A percentile compares a stretch with the other conserved stretches of the same genome.
These are phyloP conservation scores for Phocoena sinus DNA, from an alignment of 2,113 vertebrate genomes.

Conservation along the genomic window DNA sequence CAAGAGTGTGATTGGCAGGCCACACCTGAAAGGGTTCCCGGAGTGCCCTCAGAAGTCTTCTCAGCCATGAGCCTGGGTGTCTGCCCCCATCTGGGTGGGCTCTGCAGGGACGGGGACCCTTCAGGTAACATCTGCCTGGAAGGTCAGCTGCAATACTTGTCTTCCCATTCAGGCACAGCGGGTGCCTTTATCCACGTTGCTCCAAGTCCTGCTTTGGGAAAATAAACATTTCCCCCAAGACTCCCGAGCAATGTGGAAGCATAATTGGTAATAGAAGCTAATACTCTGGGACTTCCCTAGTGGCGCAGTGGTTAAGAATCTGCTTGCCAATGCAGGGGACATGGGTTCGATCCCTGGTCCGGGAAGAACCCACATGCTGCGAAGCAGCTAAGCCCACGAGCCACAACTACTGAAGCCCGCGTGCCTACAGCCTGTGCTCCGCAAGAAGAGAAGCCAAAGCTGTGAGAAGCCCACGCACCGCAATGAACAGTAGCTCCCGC, in stretches of 20 bases:
- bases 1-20: background rate
- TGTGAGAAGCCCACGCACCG: accelerated
- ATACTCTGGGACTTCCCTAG: too few relatives aligned
- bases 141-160: background rate
- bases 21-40: background rate
- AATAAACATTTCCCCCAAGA: background rate
- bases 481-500: too few relatives aligned
- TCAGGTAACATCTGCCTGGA: background rate
- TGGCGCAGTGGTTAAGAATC: too few relatives aligned
- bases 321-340: too few relatives aligned
- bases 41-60: background rate
- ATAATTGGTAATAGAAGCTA: background rate
- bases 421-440: too few relatives aligned
- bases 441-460: too few relatives aligned
- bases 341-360: too few relatives aligned
- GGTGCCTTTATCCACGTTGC: background rate
- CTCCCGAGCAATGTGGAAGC: background rate
- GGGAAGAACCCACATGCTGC: too few relatives aligned
- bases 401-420: too few relatives aligned
- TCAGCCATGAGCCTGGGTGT: background rate
- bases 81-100: background rate
- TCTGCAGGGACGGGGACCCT: background rate
- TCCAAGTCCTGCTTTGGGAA: background rate
- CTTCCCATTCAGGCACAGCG: background rate
- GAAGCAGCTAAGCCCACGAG: too few relatives aligned